phyloP scores from a whole-genome alignment of 2,888 invertebrate genomes.

The Megamerina dolium region DNA sequence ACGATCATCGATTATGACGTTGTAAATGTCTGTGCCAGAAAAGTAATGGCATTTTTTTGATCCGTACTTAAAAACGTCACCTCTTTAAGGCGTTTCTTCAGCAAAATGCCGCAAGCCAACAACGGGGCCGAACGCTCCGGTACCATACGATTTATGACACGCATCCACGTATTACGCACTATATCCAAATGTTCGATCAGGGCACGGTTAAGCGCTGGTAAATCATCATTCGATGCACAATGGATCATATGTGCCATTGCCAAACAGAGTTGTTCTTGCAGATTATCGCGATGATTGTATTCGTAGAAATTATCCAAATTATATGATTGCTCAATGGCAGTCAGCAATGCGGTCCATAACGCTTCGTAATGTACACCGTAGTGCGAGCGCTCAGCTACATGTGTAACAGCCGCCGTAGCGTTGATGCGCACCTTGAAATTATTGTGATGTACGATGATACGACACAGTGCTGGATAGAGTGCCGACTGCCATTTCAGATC shows the following conservation, averaged over 20 bases:
- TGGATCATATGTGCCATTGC: slow-evolving; percentile 67
- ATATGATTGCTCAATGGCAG: slow-evolving; percentile 70
- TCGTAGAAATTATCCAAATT: slow-evolving; percentile 76
- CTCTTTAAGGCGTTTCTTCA: slow-evolving; percentile 10
- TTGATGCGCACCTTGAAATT: slow-evolving; percentile 89
- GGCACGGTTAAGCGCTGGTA: slow-evolving; percentile 50
- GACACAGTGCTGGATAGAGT: slow-evolving; percentile 61
- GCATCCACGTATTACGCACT: slow-evolving; percentile 39
- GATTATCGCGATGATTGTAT: slow-evolving; percentile 76
- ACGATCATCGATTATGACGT: slow-evolving; percentile 8
- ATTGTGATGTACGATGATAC: slow-evolving; percentile 63
- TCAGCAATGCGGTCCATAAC: slow-evolving; percentile 67
- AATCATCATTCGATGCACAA: slow-evolving; percentile 56
- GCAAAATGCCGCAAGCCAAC: slow-evolving; percentile 15
- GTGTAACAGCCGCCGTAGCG: slow-evolving; percentile 70
- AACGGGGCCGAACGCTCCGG: slow-evolving; percentile 43
- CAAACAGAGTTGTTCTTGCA: slow-evolving; percentile 79
- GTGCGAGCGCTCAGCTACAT: slow-evolving; percentile 55
- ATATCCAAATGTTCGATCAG: slow-evolving; percentile 36
- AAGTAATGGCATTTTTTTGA: slow-evolving; percentile 13
- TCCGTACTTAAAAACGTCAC: slow-evolving; percentile 3
- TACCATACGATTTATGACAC: slow-evolving; percentile 44
- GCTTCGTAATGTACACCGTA: slow-evolving; percentile 59
- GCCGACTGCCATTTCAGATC: slow-evolving; percentile 51
- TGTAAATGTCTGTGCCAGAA: slow-evolving; percentile 13